Evolutionary conservation across 2,113 vertebrate genomes (phyloP).

Genomic region (Monarcha castaneiventris): DNA sequence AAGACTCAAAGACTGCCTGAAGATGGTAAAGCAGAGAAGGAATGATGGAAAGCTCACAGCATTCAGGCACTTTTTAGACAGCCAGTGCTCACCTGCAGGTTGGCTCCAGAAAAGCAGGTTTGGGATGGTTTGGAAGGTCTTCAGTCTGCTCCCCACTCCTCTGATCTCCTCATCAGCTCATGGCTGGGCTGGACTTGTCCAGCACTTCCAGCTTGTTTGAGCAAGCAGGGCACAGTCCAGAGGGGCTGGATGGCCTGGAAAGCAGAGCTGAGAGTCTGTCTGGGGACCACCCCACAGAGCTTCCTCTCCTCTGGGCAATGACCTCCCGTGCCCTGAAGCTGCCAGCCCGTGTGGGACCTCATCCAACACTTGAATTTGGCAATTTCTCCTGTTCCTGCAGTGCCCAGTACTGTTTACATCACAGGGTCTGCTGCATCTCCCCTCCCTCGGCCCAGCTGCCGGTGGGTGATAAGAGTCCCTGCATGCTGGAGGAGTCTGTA

Average conservation of each 20-base stretch:
- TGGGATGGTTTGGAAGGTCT: not conserved
- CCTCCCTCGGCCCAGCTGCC: not conserved
- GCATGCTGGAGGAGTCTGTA: not conserved
- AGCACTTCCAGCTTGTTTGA: not conserved
- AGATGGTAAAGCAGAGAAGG: not conserved
- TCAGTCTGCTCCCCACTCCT: not conserved
- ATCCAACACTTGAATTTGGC: not conserved
- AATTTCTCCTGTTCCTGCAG: not conserved
- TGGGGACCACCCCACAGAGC: not conserved
- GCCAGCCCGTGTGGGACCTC: accelerated
- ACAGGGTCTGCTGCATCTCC: not conserved
- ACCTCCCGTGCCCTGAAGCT: not conserved
- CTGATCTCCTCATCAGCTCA: not conserved
- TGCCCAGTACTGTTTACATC: not conserved
- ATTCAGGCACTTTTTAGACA: not conserved
- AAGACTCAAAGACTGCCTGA: not conserved
- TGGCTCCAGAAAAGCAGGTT: not conserved
- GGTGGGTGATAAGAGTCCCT: not conserved
- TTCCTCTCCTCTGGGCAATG: not conserved
- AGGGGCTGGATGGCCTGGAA: not conserved
- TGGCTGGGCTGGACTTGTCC: not conserved
- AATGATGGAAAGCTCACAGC: not conserved
- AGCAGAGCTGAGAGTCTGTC: not conserved
- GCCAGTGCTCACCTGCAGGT: not conserved
- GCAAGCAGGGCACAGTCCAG: not conserved